Evolutionary conservation across 2,797 vertebrate genomes (phyloP), one percentile per base, ranked within the genome.

Genomic region (Siniperca scherzeri): DNA sequence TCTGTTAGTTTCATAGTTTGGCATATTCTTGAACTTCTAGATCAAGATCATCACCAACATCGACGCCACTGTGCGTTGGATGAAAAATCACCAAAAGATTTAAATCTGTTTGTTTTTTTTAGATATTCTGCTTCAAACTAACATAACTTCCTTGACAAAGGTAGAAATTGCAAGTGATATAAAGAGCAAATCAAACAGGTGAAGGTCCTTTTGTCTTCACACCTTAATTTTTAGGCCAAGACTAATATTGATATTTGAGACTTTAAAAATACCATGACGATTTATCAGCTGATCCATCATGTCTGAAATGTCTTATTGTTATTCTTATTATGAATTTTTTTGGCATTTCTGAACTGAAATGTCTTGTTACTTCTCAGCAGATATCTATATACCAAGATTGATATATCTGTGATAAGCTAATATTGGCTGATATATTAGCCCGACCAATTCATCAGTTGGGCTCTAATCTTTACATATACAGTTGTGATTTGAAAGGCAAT

Each of bases 1-100:
- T 44, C 56, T 73, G 30, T 73, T 78, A 56, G 38, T 68, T 81
- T 80, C 25, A 72, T n/a, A 52, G 73, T 76, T 78, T 33, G 4
- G 36, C 11, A 36, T 13, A 82, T 42, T 4, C 6, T 46, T 62
- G 42, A 67, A 81, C 70, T 38, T 59, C 5, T 10, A 27, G 48
- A 82, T 86, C 16, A 75, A 81, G 55, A 17, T 61, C n/a, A 53
- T 66, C 67, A 73, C 48, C n/a, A 52, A 69, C 53, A 48, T 21
- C 53, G n/a, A 57, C 60, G 52, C 12, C 27, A 21, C 4, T 46
- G 70, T 36, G 53, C 1, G 50, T 27, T 38, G n/a, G 13, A 77
- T 72, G 30, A 57, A 46, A 42, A 3, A 19, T 10, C 19, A 55
- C 27, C 19, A 38, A 67, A 19, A 40, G 1, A 62, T 50, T 1